Conservation (phyloP, 1,140 invertebrate species). For the Cecropterus lyciades region DNA sequence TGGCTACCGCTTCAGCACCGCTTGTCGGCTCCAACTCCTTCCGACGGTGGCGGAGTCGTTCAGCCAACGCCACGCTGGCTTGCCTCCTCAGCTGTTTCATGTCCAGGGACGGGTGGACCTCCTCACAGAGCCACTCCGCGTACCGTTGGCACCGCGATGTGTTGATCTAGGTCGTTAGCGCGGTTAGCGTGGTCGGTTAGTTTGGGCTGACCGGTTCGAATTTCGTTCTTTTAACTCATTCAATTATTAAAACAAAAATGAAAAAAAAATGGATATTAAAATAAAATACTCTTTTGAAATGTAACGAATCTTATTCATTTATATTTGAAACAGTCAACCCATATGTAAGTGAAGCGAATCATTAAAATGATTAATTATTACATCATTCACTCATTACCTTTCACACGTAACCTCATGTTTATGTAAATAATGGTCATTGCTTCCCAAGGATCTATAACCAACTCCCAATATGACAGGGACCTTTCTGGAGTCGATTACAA, state of each 20-base stretch:
- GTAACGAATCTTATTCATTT: neutral
- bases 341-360: conserved; percentile 47
- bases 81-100: conserved; percentile 79
- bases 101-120: conserved; percentile 93
- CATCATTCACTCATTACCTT: conserved; percentile 40
- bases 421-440: too few species aligned
- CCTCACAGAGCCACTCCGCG: conserved; percentile 94
- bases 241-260: too few species aligned
- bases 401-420: conserved; percentile 27
- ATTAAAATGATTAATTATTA: conserved; percentile 43
- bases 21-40: conserved; percentile 52
- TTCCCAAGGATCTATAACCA: too few species aligned
- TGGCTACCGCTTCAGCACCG: conserved; percentile 92
- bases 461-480: too few species aligned
- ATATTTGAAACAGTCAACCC: conserved; percentile 19
- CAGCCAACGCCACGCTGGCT: conserved; percentile 68
- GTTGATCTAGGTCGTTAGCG: conserved; percentile 89
- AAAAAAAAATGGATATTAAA: too few species aligned
- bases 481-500: too few species aligned
- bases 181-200: conserved; percentile 52
- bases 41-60: conserved; percentile 52
- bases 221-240: neutral
- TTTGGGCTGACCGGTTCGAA: conserved; percentile 55
- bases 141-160: conserved; percentile 94
- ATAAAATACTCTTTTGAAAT: too few species aligned